phyloP scores from a whole-genome alignment of 2,113 vertebrate species.

The Acanthisitta chloris region DNA sequence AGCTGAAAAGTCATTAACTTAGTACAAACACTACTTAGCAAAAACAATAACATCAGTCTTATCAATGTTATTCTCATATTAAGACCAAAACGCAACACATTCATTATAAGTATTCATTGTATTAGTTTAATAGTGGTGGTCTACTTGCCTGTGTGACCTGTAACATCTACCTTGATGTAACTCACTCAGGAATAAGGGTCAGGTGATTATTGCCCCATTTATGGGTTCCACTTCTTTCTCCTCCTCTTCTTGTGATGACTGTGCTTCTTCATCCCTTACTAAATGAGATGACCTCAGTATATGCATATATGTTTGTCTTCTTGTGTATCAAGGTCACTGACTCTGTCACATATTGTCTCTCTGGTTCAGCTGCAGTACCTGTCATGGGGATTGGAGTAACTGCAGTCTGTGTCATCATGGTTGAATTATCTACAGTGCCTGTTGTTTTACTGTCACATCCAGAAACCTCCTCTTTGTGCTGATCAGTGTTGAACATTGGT shows the following conservation, averaged over 20 bases:
- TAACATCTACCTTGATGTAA: neutral
- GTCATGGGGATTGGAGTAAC: neutral
- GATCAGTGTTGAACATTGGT: neutral
- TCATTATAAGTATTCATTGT: neutral
- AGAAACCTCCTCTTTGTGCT: neutral
- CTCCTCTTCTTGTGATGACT: neutral
- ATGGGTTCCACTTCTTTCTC: neutral
- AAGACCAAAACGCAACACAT: neutral
- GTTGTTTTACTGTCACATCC: neutral
- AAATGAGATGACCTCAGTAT: neutral
- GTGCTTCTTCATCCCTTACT: neutral
- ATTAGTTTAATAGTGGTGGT: neutral
- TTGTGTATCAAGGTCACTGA: neutral
- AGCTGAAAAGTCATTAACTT: neutral
- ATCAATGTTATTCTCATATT: neutral
- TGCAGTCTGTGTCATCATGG: neutral
- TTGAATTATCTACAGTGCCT: neutral
- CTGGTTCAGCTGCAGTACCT: neutral
- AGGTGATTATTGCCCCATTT: neutral
- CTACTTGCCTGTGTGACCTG: neutral
- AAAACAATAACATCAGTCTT: neutral
- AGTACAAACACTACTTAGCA: neutral
- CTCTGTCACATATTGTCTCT: neutral
- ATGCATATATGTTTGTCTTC: too few relatives aligned
- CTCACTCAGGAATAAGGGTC: neutral